Evolutionary conservation across 2,888 invertebrate genomes (phyloP).

Genomic region (Drymonia ruficornis): DNA sequence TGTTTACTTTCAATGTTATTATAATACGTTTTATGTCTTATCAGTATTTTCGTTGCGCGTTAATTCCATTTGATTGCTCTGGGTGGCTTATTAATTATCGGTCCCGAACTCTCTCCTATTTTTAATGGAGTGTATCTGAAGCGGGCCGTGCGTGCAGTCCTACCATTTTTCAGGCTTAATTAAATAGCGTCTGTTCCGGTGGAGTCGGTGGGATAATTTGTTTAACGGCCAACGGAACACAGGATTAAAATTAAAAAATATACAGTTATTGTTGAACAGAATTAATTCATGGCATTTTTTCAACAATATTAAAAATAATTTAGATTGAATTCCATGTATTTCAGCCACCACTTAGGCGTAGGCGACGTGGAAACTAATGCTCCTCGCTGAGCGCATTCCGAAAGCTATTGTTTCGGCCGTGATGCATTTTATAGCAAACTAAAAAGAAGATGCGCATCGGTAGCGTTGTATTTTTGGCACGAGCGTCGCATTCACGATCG

Average conservation of each 20-base stretch:
- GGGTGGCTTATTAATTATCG: constrained; percentile 34
- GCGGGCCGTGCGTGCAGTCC: constrained; percentile 24
- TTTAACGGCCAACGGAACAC: constrained; percentile 31
- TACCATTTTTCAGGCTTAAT: constrained; percentile 54
- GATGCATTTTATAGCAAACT: constrained; percentile 35
- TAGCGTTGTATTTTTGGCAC: constrained; percentile 38
- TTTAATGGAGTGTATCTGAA: constrained; percentile 44
- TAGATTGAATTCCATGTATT: constrained; percentile 20
- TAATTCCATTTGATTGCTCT: constrained; percentile 18
- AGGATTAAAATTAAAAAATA: constrained; percentile 36
- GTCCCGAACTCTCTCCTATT: constrained; percentile 42
- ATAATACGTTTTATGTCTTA: background rate
- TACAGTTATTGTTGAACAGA: constrained; percentile 20
- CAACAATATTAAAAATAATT: constrained; percentile 22
- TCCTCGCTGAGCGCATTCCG: constrained; percentile 24
- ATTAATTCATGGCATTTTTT: constrained; percentile 21
- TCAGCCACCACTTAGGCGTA: constrained; percentile 18
- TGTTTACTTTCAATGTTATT: constrained; percentile 4
- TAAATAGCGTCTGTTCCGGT: constrained; percentile 45
- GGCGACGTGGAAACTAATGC: constrained; percentile 14
- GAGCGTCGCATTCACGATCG: constrained; percentile 31
- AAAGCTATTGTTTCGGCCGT: constrained; percentile 28
- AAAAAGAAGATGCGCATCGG: constrained; percentile 29
- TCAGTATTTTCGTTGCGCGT: constrained; percentile 3
- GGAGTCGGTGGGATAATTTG: constrained; percentile 40